Base-by-base conservation (phyloP, 2,797 vertebrate species). In the Fundulus diaphanus region DNA sequence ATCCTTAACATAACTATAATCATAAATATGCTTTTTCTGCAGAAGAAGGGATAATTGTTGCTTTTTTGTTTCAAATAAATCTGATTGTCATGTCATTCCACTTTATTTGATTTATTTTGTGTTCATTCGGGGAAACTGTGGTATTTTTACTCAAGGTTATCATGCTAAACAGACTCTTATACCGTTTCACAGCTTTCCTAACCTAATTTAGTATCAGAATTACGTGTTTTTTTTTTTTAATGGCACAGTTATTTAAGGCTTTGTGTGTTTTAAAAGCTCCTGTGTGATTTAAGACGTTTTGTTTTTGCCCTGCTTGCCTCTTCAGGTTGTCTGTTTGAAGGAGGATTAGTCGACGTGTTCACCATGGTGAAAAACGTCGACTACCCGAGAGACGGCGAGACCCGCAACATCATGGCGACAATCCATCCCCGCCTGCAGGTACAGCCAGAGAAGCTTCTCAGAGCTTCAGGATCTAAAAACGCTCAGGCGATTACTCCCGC, bases 361-460 rank as follows among this genome's bases (percentile, higher is more conserved):
- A 94, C 89, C n/a, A 42, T 63, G 68, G 72, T 93, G 27, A 89
- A 86, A 72, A 70, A 73, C 2, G 70, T 96, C 1, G 94, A 96
- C 82, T 96, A 95, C 73, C 96, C 96, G 0, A 90, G 93, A 81
- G 91, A 95, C 16, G 20, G 82, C 0, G 84, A 91, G 0, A 94
- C 91, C 11, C 92, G 73, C 1, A 80, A 91, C 79, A 92, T 96
- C 81, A 93, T 89, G 0, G 96, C 96, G 33, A 84, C 92, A 0
- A 89, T 96, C 78, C 96, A 97, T 72, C 95, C 96, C 44, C 82
- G 90, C 33, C 93, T 96, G n/a, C 96, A 96, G 95, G 96, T 95
- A 83, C 1, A 35, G 35, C 29, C 33, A 33, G 29, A 65, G 46
- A 73, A 0, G 0, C 33, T 22, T 65, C 3, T 51, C 18, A 1